Base-by-base conservation (phyloP, 2,888 invertebrate genomes). In the Notocelia uddmanniana region DNA sequence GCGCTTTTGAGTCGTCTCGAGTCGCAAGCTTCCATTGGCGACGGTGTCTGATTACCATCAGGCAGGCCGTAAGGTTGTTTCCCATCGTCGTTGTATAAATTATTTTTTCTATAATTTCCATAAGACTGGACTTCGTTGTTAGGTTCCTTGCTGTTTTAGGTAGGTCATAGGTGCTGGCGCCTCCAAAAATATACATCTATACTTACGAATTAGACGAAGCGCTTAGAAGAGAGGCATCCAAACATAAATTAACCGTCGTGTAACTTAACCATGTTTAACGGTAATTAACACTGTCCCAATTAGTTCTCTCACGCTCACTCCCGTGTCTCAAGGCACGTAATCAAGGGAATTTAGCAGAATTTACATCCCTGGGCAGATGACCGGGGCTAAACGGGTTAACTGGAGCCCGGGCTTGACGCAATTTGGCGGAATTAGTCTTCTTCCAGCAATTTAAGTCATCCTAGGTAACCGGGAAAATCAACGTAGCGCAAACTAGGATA, bases 281-380 rank as follows among this genome's bases (percentile, higher is more conserved):
- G 13, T n/a, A 5, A 41, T 59, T 59, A 59, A 59, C 18, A 41
- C n/a, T 15, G 45, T 18, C 1, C 8, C 21, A 60, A n/a, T 15
- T 34, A 60, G 18, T 26, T 9, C 31, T 31, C 13, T 21, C n/a
- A 9, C 63, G 63, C 63, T 50, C 11, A 10, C 55, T 54, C 68
- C 60, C 34, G 13, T 63, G 10, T n/a, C 45, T 69, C 66, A 58
- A n/a, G 54, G 59, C 75, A 31, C 41, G 55, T 74, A 63, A 72
- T 69, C 69, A 72, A 68, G 69, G 50, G 74, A 76, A 74, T 76
- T 74, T 76, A 69, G 74, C 76, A 75, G 75, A 78, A 80, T 79
- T 78, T 76, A 76, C 78, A 79, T 72, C 60, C 74, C 75, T 73
- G 74, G 75, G 74, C 73, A 74, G 76, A 76, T 80, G 80, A 76